Conservation (phyloP, 2,113 vertebrate genomes). For the Potamarius usumacintae region DNA sequence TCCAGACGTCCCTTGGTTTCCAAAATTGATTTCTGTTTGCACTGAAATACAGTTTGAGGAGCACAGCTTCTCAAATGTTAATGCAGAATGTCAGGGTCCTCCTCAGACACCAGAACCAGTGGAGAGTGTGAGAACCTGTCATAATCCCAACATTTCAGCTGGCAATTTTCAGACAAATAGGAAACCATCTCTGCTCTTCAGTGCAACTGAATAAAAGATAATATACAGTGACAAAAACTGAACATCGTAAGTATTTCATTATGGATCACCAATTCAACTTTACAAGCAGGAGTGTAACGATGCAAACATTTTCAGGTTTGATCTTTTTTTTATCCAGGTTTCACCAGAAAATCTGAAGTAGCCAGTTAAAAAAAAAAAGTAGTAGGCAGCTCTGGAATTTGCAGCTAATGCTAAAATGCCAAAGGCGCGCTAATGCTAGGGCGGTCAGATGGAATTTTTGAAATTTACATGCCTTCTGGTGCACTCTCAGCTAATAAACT, state of each 20-base stretch:
- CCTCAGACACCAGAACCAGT: neutral
- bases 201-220: neutral
- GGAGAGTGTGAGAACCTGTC: neutral
- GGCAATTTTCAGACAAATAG: neutral
- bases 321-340: neutral
- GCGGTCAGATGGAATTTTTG: too few relatives aligned
- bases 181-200: neutral
- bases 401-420: too few relatives aligned
- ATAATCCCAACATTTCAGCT: neutral
- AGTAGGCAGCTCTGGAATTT: too few relatives aligned
- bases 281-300: neutral
- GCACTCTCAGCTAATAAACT: too few relatives aligned
- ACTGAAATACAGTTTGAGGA: neutral
- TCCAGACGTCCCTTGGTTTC: constrained; percentile 4
- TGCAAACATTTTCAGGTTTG: neutral
- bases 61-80: neutral
- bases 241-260: neutral
- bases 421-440: too few relatives aligned
- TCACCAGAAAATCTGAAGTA: too few relatives aligned
- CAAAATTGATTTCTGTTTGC: neutral
- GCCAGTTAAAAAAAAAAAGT: too few relatives aligned
- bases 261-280: neutral
- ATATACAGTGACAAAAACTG: neutral
- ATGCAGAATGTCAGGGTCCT: neutral
- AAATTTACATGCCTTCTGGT: too few relatives aligned